Percentiles rank a stretch among this genome's conserved stretches.
phyloP scores from a whole-genome alignment of 2,797 vertebrate species.

The Kryptolebias ocellatus region DNA sequence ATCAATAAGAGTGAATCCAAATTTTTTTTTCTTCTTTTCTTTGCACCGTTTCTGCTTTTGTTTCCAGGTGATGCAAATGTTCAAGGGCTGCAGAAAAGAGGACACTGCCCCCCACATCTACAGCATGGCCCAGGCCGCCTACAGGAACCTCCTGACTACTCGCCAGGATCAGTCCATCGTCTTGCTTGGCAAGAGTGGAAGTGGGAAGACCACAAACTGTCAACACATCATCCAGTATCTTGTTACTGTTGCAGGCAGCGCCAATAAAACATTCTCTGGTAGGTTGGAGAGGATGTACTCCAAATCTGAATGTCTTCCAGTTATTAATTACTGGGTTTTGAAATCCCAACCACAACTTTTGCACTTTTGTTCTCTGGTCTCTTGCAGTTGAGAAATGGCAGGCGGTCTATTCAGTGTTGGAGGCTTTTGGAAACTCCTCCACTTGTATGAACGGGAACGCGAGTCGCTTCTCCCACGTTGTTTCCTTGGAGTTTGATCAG shows the following conservation, averaged over 20 bases:
- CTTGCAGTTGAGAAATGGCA: slow-evolving; percentile 94
- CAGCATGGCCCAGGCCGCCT: slow-evolving; percentile 91
- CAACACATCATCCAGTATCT: slow-evolving; percentile 96
- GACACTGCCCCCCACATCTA: slow-evolving; percentile 95
- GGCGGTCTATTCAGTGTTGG: slow-evolving; percentile 92
- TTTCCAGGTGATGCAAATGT: slow-evolving; percentile 98
- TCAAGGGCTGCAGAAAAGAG: slow-evolving; percentile 94
- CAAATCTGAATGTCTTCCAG: not conserved
- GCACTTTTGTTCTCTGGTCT: slow-evolving; percentile 6
- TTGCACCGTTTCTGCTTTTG: not conserved
- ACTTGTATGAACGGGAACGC: slow-evolving; percentile 91
- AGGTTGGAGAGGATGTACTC: slow-evolving; percentile 48
- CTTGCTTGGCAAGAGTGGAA: slow-evolving; percentile 91
- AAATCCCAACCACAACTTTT: not conserved
- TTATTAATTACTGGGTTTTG: not conserved
- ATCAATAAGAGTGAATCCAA: not conserved
- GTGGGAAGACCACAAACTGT: slow-evolving; percentile 95
- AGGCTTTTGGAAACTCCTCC: slow-evolving; percentile 94
- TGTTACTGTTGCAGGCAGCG: slow-evolving; percentile 88
- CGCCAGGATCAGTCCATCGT: slow-evolving; percentile 95
- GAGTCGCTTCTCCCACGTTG: slow-evolving; percentile 95
- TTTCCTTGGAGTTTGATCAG: slow-evolving; percentile 97
- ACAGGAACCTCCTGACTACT: slow-evolving; percentile 92
- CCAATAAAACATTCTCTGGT: slow-evolving; percentile 93
- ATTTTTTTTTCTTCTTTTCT: not conserved